A percentile compares a stretch with the other conserved stretches of the same genome.
These are phyloP conservation scores for Tokudaia muenninki DNA, from an alignment of 2,797 vertebrate species.

Conservation along the genomic window DNA sequence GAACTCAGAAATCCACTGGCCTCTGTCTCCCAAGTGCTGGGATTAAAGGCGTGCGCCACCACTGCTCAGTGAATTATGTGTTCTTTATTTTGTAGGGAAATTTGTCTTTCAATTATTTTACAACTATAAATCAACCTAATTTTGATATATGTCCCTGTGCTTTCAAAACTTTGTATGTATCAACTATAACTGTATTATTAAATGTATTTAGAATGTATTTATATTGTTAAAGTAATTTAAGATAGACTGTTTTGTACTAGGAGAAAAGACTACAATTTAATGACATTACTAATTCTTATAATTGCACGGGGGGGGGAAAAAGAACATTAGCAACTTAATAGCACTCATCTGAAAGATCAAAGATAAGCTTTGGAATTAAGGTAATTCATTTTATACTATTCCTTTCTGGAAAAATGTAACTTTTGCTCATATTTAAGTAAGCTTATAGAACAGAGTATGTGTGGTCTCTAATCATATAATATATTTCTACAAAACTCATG, in stretches of 20 bases:
- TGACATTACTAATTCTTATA: background rate
- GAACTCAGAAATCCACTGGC: too few relatives aligned
- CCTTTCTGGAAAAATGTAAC: background rate
- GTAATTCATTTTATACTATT: conserved; percentile 5
- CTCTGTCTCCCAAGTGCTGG: too few relatives aligned
- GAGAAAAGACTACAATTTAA: conserved; percentile 1
- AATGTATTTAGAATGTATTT: conserved; percentile 16
- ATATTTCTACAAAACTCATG: conserved; percentile 42
- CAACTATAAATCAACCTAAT: conserved; percentile 58
- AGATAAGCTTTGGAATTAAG: background rate
- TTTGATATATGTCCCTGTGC: conserved; percentile 52
- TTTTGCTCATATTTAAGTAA: conserved; percentile 17
- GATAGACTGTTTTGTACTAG: background rate
- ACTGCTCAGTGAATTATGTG: background rate
- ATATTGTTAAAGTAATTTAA: conserved; percentile 65
- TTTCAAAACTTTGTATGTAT: conserved; percentile 49
- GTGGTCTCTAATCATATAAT: background rate
- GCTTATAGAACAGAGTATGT: background rate
- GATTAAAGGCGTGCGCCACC: too few relatives aligned
- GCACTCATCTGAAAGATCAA: conserved; percentile 39
- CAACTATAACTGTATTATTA: conserved; percentile 53
- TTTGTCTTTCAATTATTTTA: background rate
- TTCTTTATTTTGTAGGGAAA: conserved; percentile 46
- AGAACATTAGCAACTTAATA: conserved; percentile 54
- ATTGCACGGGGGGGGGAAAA: conserved; percentile 41